Evolutionary conservation across 2,113 vertebrate species (phyloP), one percentile per base, ranked within the genome.

Genomic region (Progne subis): DNA sequence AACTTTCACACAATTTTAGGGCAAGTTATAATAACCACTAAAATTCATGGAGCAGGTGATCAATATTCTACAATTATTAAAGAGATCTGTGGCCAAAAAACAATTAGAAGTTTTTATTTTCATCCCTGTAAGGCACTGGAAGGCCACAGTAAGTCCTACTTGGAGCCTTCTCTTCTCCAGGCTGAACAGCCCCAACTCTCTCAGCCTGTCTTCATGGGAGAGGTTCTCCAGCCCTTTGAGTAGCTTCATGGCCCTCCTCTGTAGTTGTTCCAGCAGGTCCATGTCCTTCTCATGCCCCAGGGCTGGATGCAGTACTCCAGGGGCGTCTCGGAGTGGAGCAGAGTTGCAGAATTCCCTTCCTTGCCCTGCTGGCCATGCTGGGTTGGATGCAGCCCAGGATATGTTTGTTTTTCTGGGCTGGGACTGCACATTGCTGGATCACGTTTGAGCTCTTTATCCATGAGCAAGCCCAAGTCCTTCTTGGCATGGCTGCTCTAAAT

Each of bases 381-480:
- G 6, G 4, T 26, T 50, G 59, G 49, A 34, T 64, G 18, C 6
- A 64, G 49, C 9, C 29, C 55, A 47, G 67, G 16, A 37, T 26
- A 17, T 0, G 1, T 0, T 13, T 80, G 63, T 14, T 44, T 53
- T 20, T 12, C 44, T 70, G 46, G 1, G 14, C 28, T 49, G n/a
- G 0, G 0, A 67, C 20, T 0, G 0, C 4, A 20, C 15, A 9
- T 25, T 65, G 34, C 28, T 6, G 3, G 18, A 3, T 67, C 29
- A 8, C 1, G 5, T 26, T 28, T 49, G 41, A 37, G 9, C 14
- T 67, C 63, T 56, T 52, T 9, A 67, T 46, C 13, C 21, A 25
- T 25, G 50, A 55, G 9, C 14, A 65, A 1, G 7, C 11, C 17
- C 19, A 75, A 70, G 26, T 59, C 19, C 39, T 49, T 59, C 32